Evolutionary conservation across 2,113 vertebrate species (phyloP), one percentile per base, ranked within the genome.

Genomic region (Menidia beryllina): DNA sequence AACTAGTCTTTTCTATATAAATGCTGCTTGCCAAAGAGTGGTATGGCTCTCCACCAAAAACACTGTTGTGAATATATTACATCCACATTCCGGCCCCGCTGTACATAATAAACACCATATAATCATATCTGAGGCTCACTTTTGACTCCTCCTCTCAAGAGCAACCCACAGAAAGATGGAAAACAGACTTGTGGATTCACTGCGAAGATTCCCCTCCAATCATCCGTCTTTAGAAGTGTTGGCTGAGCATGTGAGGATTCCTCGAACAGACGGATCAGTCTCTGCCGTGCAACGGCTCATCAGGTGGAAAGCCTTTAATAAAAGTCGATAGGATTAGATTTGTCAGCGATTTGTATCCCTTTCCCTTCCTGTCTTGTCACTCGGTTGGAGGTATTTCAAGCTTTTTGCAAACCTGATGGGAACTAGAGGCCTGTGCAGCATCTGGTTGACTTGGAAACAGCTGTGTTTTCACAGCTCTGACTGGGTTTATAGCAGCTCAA

Each of bases 371-470:
- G 76, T 76, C 74, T 77, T 69, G 74, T 84, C 79, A 66, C 70
- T 0, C 24, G 27, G 56, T 65, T 69, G 60, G 72, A 48, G 69
- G 73, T 76, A 70, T 88, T 84, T 74, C 67, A 67, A 79, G 72
- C 68, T 56, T 75, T 77, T 76, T 67, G 49, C 15, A 6, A 72
- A 74, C 62, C 52, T 72, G 74, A 67, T 73, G 73, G 82, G 77
- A 77, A 74, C 43, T 61, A 58, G 74, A 83, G 85, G 86, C 72
- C 88, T 91, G 87, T 26, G 20, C 78, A 83, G 89, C 86, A 90
- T 91, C 90, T 91, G 87, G 85, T 84, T 89, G 87, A 86, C 82
- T 86, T 89, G 86, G 86, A 91, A 89, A 91, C 88, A 89, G 90
- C 86, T 89, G 86, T 91, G 89, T 91, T 90, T 90, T 89, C 79